Conservation (phyloP, 2,888 invertebrate species). For the Pristionchus japonicus region DNA sequence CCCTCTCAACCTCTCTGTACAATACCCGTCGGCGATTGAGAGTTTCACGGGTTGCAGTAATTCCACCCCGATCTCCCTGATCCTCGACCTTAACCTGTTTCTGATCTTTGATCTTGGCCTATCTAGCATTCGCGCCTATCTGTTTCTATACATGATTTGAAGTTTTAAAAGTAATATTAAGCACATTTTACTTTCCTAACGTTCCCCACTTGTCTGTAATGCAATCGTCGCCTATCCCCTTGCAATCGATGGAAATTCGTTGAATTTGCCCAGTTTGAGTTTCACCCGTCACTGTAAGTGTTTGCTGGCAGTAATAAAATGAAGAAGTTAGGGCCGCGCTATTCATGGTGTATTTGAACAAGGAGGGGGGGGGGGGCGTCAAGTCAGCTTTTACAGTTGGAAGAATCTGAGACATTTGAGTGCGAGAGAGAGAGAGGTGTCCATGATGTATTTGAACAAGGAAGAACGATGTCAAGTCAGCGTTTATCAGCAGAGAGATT, state of each 20-base stretch:
- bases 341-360: neutral
- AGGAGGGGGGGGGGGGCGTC: neutral
- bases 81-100: too few species aligned
- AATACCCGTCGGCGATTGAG: neutral
- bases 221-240: neutral
- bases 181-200: neutral
- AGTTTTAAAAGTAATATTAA: neutral
- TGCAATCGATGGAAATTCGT: neutral
- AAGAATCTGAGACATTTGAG: too few species aligned
- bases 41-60: neutral
- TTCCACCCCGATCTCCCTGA: conserved; percentile 13
- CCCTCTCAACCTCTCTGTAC: neutral
- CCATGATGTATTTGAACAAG: neutral
- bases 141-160: neutral
- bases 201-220: neutral
- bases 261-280: neutral
- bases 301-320: neutral
- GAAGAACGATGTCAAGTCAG: neutral
- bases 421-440: too few species aligned
- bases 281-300: neutral
- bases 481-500: conserved; percentile 11
- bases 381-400: neutral
- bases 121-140: neutral
- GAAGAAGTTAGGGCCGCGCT: neutral
- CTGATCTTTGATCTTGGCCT: neutral